Base-by-base conservation (phyloP, 1,140 invertebrate species). In the Drosophila nikananu region DNA sequence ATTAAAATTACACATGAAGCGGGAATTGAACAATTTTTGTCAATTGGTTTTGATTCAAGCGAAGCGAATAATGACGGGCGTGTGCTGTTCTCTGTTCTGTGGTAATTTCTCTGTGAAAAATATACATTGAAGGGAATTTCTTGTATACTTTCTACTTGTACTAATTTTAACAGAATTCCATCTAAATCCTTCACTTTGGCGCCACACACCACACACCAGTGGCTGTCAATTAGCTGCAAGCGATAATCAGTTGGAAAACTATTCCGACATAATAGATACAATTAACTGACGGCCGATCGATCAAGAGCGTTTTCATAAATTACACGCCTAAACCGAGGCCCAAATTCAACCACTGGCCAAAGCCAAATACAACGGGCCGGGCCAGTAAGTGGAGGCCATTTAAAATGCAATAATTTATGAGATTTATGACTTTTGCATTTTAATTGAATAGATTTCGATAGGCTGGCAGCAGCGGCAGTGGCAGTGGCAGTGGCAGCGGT, bases 391-490 rank as follows among this genome's bases (percentile, higher is more conserved):
- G 64, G 55, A 80, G 60, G 77, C 76, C 77, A 79, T 80, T 87
- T 83, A 87, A 83, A 87, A 77, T 67, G 72, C 80, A 87, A 87
- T 87, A 87, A 71, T 80, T 83, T 87, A 87, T 57, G 84, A 73
- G 83, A 83, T 87, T 87, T 87, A 87, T 83, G 83, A 83, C 80
- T 60, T 81, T 60, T 77, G 80, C 76, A 77, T 86, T 77, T 83
- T 87, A 87, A 83, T 83, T 87, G 77, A 87, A 86, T 87, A 87
- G 83, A 83, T 87, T 87, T 81, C 54, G 82, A 75, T 86, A 78
- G 82, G 67, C 77, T 30, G 54, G 54, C 9, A 5, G 15, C 44
- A 13, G 21, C 37, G 25, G 23, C 48, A 12, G 27, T 42, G 54
- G n/a, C n/a, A n/a, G n/a, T 41, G 54, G 23, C 48, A 5, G 25